Percentiles rank a stretch among this genome's conserved stretches.
These are phyloP conservation scores for Scaptomyza graminum DNA, from an alignment of 1,140 invertebrate genomes.

Conservation along the genomic window DNA sequence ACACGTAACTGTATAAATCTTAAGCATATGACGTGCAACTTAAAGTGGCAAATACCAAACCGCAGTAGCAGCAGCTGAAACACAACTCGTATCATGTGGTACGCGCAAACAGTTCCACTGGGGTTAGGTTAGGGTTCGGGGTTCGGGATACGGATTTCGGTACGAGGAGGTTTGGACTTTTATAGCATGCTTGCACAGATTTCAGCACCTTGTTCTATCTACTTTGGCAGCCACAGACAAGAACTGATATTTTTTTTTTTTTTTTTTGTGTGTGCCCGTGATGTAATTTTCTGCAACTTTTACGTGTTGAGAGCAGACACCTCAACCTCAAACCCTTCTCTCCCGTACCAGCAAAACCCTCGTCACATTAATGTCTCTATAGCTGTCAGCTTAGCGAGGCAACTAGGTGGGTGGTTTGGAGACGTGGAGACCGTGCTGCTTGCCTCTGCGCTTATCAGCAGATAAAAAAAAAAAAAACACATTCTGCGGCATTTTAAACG, in stretches of 20 bases:
- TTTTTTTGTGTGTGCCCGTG: constrained; percentile 44
- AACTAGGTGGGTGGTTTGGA: constrained; percentile 3
- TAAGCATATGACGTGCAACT: constrained; percentile 44
- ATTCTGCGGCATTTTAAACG: constrained; percentile 67
- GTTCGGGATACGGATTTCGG: neutral
- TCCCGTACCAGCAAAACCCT: constrained; percentile 59
- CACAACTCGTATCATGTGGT: constrained; percentile 25
- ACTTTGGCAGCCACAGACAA: constrained; percentile 15
- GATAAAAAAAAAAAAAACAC: constrained; percentile 14
- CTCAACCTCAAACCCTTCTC: neutral
- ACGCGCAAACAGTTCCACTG: constrained; percentile 37
- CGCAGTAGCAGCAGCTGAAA: constrained; percentile 10
- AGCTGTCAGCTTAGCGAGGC: constrained; percentile 74
- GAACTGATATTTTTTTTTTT: constrained; percentile 26
- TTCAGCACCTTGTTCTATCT: constrained; percentile 49
- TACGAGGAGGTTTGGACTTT: neutral
- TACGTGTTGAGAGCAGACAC: constrained; percentile 36
- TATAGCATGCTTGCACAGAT: constrained; percentile 54
- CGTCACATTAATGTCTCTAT: constrained; percentile 82
- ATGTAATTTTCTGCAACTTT: constrained; percentile 64
- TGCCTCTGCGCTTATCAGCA: constrained; percentile 68
- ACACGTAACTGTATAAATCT: constrained; percentile 36
- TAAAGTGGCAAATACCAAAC: constrained; percentile 29
- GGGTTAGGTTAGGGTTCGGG: constrained; percentile 2
- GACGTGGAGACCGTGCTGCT: constrained; percentile 31